Evolutionary conservation across 2,113 vertebrate species (phyloP), one percentile per base, ranked within the genome.

Genomic region (Sinosuthora webbiana): DNA sequence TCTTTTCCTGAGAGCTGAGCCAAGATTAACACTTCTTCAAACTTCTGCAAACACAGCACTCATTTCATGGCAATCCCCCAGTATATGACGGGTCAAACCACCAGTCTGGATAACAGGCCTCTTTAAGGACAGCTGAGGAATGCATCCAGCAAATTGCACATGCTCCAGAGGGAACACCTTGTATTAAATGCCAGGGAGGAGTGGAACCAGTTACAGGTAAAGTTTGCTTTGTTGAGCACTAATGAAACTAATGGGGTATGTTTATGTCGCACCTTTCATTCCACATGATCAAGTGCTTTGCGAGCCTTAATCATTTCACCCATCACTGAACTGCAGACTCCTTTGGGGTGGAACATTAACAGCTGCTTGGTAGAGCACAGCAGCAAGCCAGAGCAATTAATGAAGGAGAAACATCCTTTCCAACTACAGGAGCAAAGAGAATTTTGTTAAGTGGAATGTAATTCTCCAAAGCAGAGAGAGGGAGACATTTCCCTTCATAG

Each of bases 271-370:
- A 88, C 82, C 82, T 94, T 96, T 95, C 91, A 91, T 83, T 93
- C 75, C 78, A 69, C 93, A 59, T 85, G 91, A 95, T 96, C 94
- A 91, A 95, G 90, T 90, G 67, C 74, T 74, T 91, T 67, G 23
- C 6, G 37, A 83, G 91, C 87, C 87, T 80, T 94, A 90, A 95
- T 95, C 89, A 93, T 94, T 96, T 96, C 91, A 93, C 90, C 91
- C 94, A 94, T 86, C 89, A 28, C 76, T 92, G 94, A 94, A 77
- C 89, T 96, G 73, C 91, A 95, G 94, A 87, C 93, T 94, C 93
- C 92, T 97, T 80, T 95, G 90, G 95, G 92, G 95, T 77, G 89
- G 91, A 97, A 93, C 95, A 95, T 93, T 93, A 97, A 74, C 86
- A 96, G 86, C 59, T 96, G 94, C 91, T 96, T 6, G 7, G 73